Conservation (phyloP, 2,797 vertebrate genomes). For the Caiman crocodilus region DNA sequence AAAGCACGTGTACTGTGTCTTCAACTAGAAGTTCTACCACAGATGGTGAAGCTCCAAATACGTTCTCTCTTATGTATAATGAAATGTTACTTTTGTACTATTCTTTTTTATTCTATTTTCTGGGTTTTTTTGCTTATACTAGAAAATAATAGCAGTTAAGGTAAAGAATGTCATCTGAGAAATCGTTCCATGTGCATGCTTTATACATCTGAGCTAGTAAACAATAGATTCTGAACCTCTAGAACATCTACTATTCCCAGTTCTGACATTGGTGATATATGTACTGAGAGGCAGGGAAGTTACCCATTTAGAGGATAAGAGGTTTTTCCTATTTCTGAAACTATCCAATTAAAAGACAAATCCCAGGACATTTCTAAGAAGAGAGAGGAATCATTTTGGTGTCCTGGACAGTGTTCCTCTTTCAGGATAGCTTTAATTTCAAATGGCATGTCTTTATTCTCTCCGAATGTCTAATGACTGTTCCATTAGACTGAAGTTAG, state of each 20-base stretch:
- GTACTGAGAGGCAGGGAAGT: not conserved
- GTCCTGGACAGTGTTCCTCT: not conserved
- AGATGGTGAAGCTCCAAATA: fast-evolving
- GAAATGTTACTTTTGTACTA: not conserved
- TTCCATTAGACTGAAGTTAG: slow-evolving; percentile 14
- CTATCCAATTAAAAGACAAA: not conserved
- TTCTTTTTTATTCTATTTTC: not conserved
- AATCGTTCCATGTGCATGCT: not conserved
- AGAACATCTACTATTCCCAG: not conserved
- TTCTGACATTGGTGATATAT: not conserved
- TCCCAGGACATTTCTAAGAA: not conserved
- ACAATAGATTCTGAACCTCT: not conserved
- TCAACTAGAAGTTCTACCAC: not conserved
- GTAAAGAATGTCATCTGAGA: not conserved
- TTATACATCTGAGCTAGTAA: not conserved
- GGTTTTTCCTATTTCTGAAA: not conserved
- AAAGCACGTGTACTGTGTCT: fast-evolving
- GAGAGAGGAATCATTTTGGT: not conserved
- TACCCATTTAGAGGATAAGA: not conserved
- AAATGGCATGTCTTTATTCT: not conserved
- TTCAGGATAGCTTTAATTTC: not conserved
- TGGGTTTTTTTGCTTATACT: not conserved
- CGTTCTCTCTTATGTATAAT: not conserved
- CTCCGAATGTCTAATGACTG: not conserved
- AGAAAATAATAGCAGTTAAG: not conserved